A percentile compares a stretch with the other conserved stretches of the same genome.
These are phyloP conservation scores for Leptinotarsa texana DNA, from an alignment of 1,140 invertebrate genomes.

Conservation along the genomic window DNA sequence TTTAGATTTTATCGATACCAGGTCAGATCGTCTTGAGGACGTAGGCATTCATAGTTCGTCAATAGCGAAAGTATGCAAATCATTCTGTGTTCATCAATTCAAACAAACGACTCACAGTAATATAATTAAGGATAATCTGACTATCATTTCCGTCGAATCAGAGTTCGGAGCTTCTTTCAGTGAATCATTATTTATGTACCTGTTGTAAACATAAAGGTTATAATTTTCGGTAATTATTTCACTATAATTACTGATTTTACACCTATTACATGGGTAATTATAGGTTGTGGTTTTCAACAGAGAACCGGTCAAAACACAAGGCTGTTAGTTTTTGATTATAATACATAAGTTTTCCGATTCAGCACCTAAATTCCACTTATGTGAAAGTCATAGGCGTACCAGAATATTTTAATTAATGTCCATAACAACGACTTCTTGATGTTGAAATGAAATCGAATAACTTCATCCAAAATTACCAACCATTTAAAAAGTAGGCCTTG, in stretches of 20 bases:
- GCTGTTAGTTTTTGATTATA: conserved; percentile 16
- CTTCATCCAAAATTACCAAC: no score
- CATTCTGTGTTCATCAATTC: background rate
- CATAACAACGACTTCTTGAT: no score
- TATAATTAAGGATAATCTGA: conserved; percentile 6
- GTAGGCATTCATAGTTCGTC: no score
- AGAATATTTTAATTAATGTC: background rate
- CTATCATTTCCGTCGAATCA: conserved; percentile 8
- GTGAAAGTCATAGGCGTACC: background rate
- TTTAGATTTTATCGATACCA: no score
- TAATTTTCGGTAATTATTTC: conserved; percentile 14
- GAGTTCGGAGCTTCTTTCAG: conserved; percentile 2
- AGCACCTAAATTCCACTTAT: background rate
- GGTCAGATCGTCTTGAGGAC: no score
- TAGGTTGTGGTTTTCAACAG: conserved; percentile 14
- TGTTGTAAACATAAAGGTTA: conserved; percentile 16
- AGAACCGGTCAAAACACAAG: conserved; percentile 12
- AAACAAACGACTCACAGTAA: background rate
- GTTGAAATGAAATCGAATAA: no score
- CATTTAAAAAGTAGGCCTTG: no score
- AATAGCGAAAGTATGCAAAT: background rate
- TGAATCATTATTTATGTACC: conserved; percentile 14
- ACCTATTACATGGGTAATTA: conserved; percentile 18
- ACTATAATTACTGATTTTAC: conserved; percentile 15
- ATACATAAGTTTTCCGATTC: background rate